Evolutionary conservation across 30 jellyfish, hydroid and myxozoan species (phyloP).

Genomic region (Aurelia sp.): DNA sequence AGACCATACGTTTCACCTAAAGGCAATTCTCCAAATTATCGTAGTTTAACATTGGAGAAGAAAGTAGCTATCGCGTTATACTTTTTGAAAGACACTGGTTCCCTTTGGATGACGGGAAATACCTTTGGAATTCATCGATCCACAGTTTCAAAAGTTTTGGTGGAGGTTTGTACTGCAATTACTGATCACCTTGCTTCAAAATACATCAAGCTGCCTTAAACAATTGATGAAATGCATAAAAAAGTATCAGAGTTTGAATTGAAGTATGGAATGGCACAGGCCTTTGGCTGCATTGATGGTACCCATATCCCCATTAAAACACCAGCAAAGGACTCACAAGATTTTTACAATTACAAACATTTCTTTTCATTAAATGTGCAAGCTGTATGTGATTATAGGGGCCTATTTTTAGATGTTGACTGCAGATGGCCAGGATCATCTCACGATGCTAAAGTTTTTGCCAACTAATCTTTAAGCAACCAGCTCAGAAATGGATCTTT

Average conservation of each 20-base stretch:
- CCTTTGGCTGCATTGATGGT: background rate
- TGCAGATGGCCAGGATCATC: constrained; percentile 83
- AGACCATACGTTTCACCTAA: constrained; percentile 10
- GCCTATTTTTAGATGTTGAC: constrained; percentile 78
- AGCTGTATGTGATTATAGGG: constrained; percentile 80
- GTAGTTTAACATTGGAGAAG: constrained; percentile 60
- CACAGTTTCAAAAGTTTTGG: constrained; percentile 32
- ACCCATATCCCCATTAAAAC: constrained; percentile 6
- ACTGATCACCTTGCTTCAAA: background rate
- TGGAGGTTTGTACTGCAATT: constrained; percentile 58
- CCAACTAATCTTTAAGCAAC: constrained; percentile 37
- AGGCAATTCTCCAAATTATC: constrained; percentile 60
- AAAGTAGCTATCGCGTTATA: constrained; percentile 54
- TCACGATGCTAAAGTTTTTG: constrained; percentile 78
- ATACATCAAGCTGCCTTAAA: background rate
- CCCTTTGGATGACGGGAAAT: constrained; percentile 61
- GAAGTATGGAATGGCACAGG: constrained; percentile 6
- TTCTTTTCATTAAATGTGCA: constrained; percentile 53
- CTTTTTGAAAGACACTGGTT: constrained; percentile 54
- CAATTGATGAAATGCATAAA: background rate
- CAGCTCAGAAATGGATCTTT: constrained; percentile 37
- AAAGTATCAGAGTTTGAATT: background rate
- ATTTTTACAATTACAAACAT: constrained; percentile 9
- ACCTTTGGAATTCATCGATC: constrained; percentile 54
- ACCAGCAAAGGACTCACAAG: constrained; percentile 1